These are phyloP conservation scores for Machimus rusticus DNA, from an alignment of 2,888 invertebrate species.

Conservation along the genomic window DNA sequence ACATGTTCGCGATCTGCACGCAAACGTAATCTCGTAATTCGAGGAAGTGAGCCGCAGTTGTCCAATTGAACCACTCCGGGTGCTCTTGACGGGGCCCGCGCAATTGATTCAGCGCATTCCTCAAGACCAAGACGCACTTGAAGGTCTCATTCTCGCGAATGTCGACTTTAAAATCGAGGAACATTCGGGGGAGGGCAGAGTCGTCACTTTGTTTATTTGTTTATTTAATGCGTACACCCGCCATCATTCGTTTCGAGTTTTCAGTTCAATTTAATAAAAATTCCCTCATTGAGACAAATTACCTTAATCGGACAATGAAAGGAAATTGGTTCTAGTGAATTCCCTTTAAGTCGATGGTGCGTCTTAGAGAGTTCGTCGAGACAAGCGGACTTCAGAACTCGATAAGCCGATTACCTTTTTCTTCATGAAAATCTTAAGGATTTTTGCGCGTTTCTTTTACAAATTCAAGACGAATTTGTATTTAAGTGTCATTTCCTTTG, in stretches of 20 bases:
- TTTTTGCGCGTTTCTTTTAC: neutral
- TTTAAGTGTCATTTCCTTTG: neutral
- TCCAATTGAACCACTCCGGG: slow-evolving; percentile 11
- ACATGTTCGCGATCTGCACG: neutral
- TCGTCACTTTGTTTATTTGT: neutral
- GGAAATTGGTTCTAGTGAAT: slow-evolving; percentile 17
- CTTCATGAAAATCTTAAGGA: neutral
- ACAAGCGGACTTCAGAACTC: neutral
- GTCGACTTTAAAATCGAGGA: neutral
- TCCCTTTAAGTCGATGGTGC: neutral
- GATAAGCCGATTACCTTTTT: neutral
- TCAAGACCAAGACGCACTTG: neutral
- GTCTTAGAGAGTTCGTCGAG: neutral
- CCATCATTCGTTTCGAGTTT: neutral
- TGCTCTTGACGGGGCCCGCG: neutral
- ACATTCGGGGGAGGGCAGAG: neutral
- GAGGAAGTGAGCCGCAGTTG: slow-evolving; percentile 15
- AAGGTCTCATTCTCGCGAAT: neutral
- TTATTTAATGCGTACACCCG: neutral
- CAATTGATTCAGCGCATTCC: neutral
- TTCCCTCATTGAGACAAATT: slow-evolving; percentile 25
- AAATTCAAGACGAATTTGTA: neutral
- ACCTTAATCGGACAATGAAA: slow-evolving; percentile 5
- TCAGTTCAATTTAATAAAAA: slow-evolving; percentile 24
- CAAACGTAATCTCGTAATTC: neutral